Evolutionary conservation across 2,113 vertebrate genomes (phyloP).

Genomic region (Aramus guarauna): DNA sequence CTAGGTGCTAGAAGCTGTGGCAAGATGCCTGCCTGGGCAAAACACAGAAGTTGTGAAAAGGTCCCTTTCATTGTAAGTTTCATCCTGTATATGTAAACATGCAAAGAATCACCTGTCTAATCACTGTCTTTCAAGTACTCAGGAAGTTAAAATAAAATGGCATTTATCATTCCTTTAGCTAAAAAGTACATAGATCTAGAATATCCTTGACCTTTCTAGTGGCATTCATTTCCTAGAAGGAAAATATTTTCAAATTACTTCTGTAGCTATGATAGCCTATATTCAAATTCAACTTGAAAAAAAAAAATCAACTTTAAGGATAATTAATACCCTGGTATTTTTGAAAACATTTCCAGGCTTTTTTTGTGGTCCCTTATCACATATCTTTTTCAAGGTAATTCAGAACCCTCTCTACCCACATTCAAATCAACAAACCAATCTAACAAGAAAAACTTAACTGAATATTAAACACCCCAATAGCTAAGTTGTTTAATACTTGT

Average conservation of each 20-base stretch:
- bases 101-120: neutral
- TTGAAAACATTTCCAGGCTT: neutral
- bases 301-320: neutral
- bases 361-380: neutral
- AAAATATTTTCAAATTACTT: neutral
- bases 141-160: neutral
- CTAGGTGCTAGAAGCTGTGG: neutral
- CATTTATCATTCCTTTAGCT: neutral
- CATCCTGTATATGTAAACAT: neutral
- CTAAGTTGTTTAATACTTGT: neutral
- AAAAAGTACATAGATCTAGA: neutral
- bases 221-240: neutral
- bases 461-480: neutral
- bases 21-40: neutral
- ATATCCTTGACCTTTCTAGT: neutral
- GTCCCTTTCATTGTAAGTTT: neutral
- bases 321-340: neutral
- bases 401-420: neutral
- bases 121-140: constrained; percentile 27
- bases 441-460: neutral
- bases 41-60: neutral
- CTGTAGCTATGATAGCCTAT: neutral
- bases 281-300: neutral
- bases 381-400: neutral
- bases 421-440: neutral